phyloP scores from a whole-genome alignment of 2,888 invertebrate genomes.

The Ochlodes sylvanus region DNA sequence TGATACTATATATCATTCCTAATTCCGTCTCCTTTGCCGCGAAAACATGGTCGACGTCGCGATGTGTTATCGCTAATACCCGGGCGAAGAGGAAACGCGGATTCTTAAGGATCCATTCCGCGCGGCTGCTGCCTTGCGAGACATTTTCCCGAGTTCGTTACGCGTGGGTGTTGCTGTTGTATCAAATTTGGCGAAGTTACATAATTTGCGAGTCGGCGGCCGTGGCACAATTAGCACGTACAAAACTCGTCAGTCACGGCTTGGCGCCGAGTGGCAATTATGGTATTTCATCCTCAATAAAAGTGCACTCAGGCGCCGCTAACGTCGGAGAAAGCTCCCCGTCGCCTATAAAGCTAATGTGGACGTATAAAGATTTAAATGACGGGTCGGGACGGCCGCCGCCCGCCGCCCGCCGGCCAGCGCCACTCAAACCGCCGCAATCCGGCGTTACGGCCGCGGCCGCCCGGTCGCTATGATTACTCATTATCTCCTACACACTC shows the following conservation, averaged over 20 bases:
- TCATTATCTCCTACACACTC: constrained; percentile 33
- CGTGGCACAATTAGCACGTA: constrained; percentile 75
- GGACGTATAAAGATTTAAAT: constrained; percentile 80
- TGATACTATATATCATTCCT: constrained; percentile 42
- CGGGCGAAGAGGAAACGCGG: constrained; percentile 29
- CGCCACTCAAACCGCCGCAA: constrained; percentile 38
- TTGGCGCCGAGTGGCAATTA: constrained; percentile 78
- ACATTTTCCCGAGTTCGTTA: constrained; percentile 8
- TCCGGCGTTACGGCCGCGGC: constrained; percentile 23
- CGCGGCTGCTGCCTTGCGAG: constrained; percentile 4
- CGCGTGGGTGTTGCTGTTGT: constrained; percentile 23
- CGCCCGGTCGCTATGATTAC: constrained; percentile 36
- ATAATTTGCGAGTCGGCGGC: constrained; percentile 47
- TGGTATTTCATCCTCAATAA: constrained; percentile 81
- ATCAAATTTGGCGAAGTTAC: constrained; percentile 32
- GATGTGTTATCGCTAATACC: constrained; percentile 42
- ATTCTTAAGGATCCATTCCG: constrained; percentile 27
- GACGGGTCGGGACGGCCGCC: constrained; percentile 55
- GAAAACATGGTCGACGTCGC: constrained; percentile 40
- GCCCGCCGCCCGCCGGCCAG: constrained; percentile 39
- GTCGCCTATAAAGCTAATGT: constrained; percentile 79
- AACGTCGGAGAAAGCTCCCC: constrained; percentile 70
- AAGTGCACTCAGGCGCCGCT: constrained; percentile 78
- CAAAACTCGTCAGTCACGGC: constrained; percentile 74
- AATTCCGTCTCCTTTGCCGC: constrained; percentile 39